Evolutionary conservation across 2,113 vertebrate species (phyloP).

Genomic region (Laticauda laticaudata): DNA sequence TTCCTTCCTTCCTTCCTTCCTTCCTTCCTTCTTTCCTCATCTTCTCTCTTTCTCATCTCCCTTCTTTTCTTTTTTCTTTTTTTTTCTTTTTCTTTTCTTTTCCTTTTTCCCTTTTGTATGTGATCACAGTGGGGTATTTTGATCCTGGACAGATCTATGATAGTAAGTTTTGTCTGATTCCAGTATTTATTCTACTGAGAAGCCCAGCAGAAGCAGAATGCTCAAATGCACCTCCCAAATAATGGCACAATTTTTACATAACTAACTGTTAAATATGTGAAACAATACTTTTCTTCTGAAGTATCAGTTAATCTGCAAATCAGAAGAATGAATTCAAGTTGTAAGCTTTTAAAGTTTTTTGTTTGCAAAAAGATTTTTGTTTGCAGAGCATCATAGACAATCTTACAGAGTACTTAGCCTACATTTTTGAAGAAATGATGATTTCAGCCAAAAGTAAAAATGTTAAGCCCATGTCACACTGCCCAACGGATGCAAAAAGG

Average conservation of each 20-base stretch:
- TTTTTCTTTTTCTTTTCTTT: no score
- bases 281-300: background rate
- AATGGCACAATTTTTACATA: background rate
- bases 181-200: background rate
- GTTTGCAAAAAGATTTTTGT: background rate
- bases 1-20: no score
- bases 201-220: background rate
- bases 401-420: constrained; percentile 1
- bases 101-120: background rate
- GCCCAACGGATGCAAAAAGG: no score
- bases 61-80: no score
- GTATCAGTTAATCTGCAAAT: background rate
- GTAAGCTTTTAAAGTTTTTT: background rate
- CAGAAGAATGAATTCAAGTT: background rate
- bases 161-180: background rate
- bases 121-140: background rate
- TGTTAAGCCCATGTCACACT: no score
- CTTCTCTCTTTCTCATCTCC: no score
- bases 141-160: background rate
- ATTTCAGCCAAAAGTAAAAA: constrained; percentile 11
- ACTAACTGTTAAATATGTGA: background rate
- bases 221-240: background rate
- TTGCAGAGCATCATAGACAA: background rate
- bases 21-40: no score
- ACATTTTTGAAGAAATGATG: background rate